phyloP scores from a whole-genome alignment of 2,888 invertebrate genomes.

The Ophion ventricosus region DNA sequence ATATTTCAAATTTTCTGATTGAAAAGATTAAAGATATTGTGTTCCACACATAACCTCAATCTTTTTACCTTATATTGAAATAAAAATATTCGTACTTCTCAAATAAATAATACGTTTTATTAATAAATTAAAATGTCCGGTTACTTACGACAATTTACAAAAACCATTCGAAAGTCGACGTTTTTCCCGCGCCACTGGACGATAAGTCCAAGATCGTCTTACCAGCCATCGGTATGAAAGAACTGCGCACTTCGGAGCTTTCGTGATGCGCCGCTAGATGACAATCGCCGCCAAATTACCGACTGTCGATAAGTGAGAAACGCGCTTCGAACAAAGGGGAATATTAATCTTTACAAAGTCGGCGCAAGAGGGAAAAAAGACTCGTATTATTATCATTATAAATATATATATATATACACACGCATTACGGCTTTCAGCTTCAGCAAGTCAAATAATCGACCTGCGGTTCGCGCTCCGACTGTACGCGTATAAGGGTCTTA shows the following conservation, averaged over 20 bases:
- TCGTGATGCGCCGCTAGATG: background rate
- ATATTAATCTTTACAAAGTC: background rate
- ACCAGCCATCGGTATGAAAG: background rate
- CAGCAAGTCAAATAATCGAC: constrained; percentile 4
- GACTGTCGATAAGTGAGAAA: background rate
- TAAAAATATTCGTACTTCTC: no score
- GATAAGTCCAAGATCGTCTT: background rate
- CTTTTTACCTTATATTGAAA: no score
- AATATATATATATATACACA: background rate
- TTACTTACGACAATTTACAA: background rate
- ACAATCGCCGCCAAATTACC: background rate
- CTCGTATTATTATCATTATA: background rate
- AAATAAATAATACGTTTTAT: no score
- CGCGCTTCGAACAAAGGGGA: background rate
- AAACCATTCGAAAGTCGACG: background rate
- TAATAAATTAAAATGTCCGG: no score
- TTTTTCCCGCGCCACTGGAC: background rate
- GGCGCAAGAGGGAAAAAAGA: background rate
- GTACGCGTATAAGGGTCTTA: background rate
- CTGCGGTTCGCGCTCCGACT: background rate
- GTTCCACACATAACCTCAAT: no score
- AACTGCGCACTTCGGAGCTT: background rate
- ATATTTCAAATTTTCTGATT: no score
- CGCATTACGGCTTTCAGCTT: background rate
- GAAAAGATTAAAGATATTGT: no score